Base-by-base conservation (phyloP, 2,888 invertebrate species). In the Galeopsomyia nigrocyanea region DNA sequence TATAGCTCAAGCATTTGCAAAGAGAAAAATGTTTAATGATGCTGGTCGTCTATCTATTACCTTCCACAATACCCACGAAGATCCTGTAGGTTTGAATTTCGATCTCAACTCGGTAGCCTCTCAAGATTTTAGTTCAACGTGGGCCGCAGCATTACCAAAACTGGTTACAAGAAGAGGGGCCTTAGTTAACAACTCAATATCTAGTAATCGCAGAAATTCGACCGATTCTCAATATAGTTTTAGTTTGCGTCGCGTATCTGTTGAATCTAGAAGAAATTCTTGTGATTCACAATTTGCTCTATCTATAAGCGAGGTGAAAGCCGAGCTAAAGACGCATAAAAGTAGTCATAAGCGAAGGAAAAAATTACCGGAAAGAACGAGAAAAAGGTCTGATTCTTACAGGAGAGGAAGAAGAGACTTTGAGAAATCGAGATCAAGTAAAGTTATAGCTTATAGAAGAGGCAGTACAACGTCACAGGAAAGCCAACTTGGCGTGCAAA, bases 81-180 rank as follows among this genome's bases (percentile, higher is more conserved):
- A 98, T 88, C 98, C 98, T 13, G 94, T 97, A 13, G 95, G 94
- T 2, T 87, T 95, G 53, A 91, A 92, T 80, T 92, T 93, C 77
- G 92, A 92, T 80, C 80, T 92, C 61, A 93, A 94, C 82, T 93
- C 92, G 61, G 91, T 91, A 13, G 94, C 92, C 66, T 94, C 94
- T 73, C 93, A 93, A 77, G 95, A 95, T 80, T 89, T 97, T 65
- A 96, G 96, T 69, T 95, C 97, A 0, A 94, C 95, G 0, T 97
- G 96, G 95, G 95, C 95, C 53, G 95, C 95, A 67, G 95, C 95
- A 77, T 88, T 98, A 76, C 97, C 97, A 0, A 93, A 95, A 77
- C 90, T 97, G 82, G 92, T 97, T 0, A 92, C 92, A 9, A 89
- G 97, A 2, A 90, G 97, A 79, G 95, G 94, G 79, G 97, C 96